phyloP scores from a whole-genome alignment of 1,140 invertebrate species.

The Drosophila biarmipes region DNA sequence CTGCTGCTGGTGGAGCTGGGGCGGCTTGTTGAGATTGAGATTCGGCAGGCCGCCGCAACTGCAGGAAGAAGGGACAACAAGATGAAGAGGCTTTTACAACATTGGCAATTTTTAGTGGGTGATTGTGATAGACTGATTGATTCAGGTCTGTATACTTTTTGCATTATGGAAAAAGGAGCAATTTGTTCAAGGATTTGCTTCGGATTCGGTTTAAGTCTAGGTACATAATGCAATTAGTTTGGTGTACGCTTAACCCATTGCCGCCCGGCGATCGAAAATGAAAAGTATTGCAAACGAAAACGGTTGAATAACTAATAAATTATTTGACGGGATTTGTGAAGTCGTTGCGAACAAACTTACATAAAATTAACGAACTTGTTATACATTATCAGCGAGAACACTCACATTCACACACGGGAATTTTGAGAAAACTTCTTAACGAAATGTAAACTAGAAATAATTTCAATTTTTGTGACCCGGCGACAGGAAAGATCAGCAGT shows the following conservation, averaged over 20 bases:
- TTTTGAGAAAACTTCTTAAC: not conserved
- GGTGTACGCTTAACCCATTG: conserved; percentile 62
- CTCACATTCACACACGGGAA: not conserved
- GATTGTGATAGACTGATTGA: conserved; percentile 23
- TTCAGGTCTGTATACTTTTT: conserved; percentile 29
- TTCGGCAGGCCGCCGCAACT: conserved; percentile 75
- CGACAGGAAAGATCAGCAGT: not conserved
- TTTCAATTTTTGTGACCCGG: not conserved
- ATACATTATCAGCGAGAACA: not conserved
- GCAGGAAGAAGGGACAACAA: conserved; percentile 75
- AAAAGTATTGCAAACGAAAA: conserved; percentile 30
- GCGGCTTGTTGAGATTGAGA: conserved; percentile 77
- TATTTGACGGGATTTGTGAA: conserved; percentile 15
- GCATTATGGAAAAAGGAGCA: conserved; percentile 74
- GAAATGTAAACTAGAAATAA: conserved; percentile 3
- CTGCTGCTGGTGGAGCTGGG: conserved; percentile 58
- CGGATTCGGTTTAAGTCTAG: conserved; percentile 47
- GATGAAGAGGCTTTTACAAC: conserved; percentile 76
- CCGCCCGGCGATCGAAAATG: conserved; percentile 72
- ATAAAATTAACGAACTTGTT: not conserved
- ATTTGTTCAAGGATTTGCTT: conserved; percentile 79
- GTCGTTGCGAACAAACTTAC: not conserved
- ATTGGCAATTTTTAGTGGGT: conserved; percentile 48
- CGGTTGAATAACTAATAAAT: conserved; percentile 28
- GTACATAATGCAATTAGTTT: conserved; percentile 58